phyloP scores from a whole-genome alignment of 2,113 vertebrate species.

The Pachyramphus minor region DNA sequence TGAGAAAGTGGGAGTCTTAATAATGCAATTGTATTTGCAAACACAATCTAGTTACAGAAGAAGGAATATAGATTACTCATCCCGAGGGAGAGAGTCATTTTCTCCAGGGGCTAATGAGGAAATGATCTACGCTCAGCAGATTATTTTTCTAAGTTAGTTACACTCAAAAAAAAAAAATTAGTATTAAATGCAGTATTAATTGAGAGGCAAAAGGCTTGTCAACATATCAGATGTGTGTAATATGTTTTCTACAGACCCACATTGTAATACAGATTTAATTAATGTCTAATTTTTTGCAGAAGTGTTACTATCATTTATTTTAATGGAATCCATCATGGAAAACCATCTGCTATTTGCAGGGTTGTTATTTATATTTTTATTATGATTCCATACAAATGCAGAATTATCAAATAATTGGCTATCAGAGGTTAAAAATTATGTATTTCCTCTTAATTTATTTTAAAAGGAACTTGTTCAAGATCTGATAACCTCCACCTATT shows the following conservation, averaged over 20 bases:
- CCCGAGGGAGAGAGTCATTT: not conserved
- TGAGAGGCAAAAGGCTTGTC: not conserved
- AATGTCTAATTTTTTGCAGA: slow-evolving; percentile 26
- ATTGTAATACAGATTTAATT: slow-evolving; percentile 31
- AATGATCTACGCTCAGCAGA: not conserved
- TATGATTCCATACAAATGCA: not conserved
- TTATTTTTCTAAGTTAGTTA: slow-evolving; percentile 33
- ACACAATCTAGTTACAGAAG: slow-evolving; percentile 33
- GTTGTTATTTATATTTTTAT: not conserved
- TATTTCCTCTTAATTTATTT: not conserved
- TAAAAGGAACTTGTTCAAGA: not conserved
- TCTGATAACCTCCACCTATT: not conserved
- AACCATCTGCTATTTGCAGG: not conserved
- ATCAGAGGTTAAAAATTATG: not conserved
- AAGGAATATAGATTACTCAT: slow-evolving; percentile 28
- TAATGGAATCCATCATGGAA: not conserved
- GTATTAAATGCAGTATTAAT: slow-evolving; percentile 16
- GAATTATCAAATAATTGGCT: not conserved
- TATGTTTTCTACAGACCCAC: not conserved
- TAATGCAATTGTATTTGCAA: slow-evolving; percentile 55
- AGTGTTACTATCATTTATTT: not conserved
- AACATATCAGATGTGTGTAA: not conserved
- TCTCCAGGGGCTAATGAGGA: slow-evolving; percentile 32
- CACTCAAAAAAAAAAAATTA: not conserved
- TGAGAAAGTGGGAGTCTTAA: slow-evolving; percentile 25